Conservation (phyloP, 2,113 vertebrate species). For the Phyllostomus discolor region DNA sequence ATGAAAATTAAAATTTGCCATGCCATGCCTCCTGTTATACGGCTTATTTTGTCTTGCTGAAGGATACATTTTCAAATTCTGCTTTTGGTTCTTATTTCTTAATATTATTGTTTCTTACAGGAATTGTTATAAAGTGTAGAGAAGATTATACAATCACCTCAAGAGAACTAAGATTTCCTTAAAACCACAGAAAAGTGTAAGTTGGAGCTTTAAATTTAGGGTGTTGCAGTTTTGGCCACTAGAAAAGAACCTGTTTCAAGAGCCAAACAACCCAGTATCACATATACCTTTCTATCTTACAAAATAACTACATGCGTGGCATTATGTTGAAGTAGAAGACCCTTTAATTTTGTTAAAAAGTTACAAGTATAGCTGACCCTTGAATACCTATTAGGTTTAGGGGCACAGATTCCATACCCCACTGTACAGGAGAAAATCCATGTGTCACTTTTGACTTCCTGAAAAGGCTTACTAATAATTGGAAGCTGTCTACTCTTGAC, state of each 20-base stretch:
- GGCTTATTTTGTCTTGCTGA: background rate
- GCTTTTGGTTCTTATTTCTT: background rate
- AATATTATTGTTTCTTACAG: background rate
- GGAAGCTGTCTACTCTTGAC: background rate
- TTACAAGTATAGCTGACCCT: background rate
- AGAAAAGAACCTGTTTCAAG: background rate
- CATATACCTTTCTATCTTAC: background rate
- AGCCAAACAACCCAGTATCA: no score
- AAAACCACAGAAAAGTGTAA: background rate
- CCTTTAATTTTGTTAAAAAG: background rate
- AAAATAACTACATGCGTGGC: background rate
- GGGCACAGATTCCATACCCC: background rate
- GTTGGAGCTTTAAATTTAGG: background rate
- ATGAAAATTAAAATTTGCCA: background rate
- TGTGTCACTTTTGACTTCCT: background rate
- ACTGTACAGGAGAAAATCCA: background rate
- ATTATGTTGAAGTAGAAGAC: background rate
- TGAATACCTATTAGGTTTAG: background rate
- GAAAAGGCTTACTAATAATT: background rate
- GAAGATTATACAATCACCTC: background rate
- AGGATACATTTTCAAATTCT: background rate
- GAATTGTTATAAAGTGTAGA: background rate
- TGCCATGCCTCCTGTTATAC: fast-evolving
- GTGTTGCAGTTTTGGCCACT: background rate
- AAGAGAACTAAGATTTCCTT: background rate